Base-by-base conservation (phyloP, 2,888 invertebrate genomes). In the Macropis europaea region DNA sequence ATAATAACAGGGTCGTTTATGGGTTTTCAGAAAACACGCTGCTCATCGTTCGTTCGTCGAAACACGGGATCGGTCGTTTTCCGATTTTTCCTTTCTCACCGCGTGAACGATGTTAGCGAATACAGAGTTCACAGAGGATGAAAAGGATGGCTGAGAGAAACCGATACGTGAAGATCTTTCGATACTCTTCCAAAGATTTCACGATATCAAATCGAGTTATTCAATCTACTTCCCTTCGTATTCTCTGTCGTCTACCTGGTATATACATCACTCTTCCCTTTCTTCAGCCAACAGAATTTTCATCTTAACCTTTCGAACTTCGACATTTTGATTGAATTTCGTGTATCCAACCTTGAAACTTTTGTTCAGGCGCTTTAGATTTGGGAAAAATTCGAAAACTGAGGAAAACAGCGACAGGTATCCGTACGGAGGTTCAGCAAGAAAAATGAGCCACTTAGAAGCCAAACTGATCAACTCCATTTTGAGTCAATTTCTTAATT, bases 81-180 rank as follows among this genome's bases (percentile, higher is more conserved):
- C n/a, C 56, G 13, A 32, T 42, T 54, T 19, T 3, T 28, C 5
- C 13, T 24, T 11, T 5, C 11, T 24, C 19, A 24, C 3, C 2
- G 26, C 2, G 1, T 59, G 26, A 17, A 38, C 19, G 2, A 28
- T 59, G 15, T 48, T 34, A 15, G 11, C 24, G n/a, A 28, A 40
- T 13, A 3, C 22, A 11, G 24, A 2, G 11, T 15, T 11, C 30
- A 22, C 3, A 15, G 9, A n/a, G 24, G 5, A 13, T 7, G 24
- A 11, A 6, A 4, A 19, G 5, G 24, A 11, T 0, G 7, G 43
- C 17, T 17, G 22, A 34, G 36, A 24, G 34, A 26, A 26, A 42
- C n/a, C 38, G 59, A 47, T 47, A n/a, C 59, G 22, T n/a, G 24
- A 47, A 11, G 22, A 40, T 42, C 32, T 17, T 40, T 26, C 30